These are phyloP conservation scores for Zaprionus ghesquierei DNA, from an alignment of 1,140 invertebrate genomes.

Conservation along the genomic window DNA sequence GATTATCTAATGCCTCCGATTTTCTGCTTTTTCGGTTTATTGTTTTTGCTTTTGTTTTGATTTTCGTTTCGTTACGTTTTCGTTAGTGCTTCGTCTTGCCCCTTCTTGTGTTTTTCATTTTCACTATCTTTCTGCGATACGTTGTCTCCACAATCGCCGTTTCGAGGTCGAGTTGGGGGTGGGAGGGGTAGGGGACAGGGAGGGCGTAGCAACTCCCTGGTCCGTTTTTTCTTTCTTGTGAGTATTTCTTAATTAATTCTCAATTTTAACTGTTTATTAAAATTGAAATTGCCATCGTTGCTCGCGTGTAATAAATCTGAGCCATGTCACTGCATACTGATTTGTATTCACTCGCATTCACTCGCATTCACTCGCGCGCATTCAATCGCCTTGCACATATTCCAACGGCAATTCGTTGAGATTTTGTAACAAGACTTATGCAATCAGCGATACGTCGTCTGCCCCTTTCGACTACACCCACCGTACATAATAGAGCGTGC, in stretches of 20 bases:
- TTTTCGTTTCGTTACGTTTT: background rate
- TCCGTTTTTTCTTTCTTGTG: constrained; percentile 1
- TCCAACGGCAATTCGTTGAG: constrained; percentile 12
- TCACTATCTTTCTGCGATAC: constrained; percentile 69
- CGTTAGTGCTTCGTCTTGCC: background rate
- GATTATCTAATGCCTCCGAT: constrained; percentile 69
- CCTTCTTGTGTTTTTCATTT: constrained; percentile 23
- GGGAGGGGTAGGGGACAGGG: background rate
- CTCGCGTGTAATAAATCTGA: constrained; percentile 58
- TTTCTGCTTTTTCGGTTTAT: background rate
- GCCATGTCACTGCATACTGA: constrained; percentile 64
- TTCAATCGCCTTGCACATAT: background rate
- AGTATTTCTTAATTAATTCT: constrained; percentile 67
- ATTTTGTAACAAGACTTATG: constrained; percentile 55
- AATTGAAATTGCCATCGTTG: constrained; percentile 45
- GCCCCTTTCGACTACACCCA: background rate
- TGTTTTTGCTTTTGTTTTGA: constrained; percentile 19
- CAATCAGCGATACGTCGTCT: constrained; percentile 26
- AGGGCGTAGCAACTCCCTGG: background rate
- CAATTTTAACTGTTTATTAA: constrained; percentile 79
- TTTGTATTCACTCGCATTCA: constrained; percentile 28
- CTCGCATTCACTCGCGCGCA: background rate
- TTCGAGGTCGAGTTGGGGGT: background rate
- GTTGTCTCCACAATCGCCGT: constrained; percentile 52
- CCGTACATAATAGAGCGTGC: constrained; percentile 15